phyloP scores from a whole-genome alignment of 2,888 invertebrate genomes.

The Dysmachus trigonus region DNA sequence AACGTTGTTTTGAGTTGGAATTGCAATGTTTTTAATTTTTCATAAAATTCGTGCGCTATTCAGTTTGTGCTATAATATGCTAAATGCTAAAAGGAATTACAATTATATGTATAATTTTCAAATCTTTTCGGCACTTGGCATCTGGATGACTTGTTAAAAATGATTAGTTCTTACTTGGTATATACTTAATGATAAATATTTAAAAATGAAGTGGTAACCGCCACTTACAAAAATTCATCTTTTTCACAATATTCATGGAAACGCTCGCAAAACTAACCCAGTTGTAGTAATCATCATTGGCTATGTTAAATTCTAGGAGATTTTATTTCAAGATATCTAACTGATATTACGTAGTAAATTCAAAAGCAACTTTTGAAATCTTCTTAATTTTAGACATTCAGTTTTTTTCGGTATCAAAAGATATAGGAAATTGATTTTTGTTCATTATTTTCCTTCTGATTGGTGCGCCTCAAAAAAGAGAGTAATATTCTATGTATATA shows the following conservation, averaged over 20 bases:
- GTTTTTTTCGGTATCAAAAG: too few relatives aligned
- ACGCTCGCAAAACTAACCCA: neutral
- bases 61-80: neutral
- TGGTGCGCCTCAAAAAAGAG: too few relatives aligned
- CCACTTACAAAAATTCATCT: too few relatives aligned
- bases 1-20: slow-evolving; percentile 54
- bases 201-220: neutral
- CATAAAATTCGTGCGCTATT: neutral
- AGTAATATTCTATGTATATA: too few relatives aligned
- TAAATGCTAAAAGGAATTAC: neutral
- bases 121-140: neutral
- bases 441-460: too few relatives aligned
- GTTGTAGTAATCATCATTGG: too few relatives aligned
- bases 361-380: too few relatives aligned
- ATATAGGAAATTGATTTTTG: too few relatives aligned
- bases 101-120: neutral
- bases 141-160: neutral
- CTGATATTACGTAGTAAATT: too few relatives aligned
- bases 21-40: neutral
- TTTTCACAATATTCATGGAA: neutral
- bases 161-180: slow-evolving; percentile 3
- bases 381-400: too few relatives aligned
- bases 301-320: too few relatives aligned
- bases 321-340: too few relatives aligned
- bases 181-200: neutral